Conservation (phyloP, 2,113 vertebrate genomes). For the Dasyurus viverrinus region DNA sequence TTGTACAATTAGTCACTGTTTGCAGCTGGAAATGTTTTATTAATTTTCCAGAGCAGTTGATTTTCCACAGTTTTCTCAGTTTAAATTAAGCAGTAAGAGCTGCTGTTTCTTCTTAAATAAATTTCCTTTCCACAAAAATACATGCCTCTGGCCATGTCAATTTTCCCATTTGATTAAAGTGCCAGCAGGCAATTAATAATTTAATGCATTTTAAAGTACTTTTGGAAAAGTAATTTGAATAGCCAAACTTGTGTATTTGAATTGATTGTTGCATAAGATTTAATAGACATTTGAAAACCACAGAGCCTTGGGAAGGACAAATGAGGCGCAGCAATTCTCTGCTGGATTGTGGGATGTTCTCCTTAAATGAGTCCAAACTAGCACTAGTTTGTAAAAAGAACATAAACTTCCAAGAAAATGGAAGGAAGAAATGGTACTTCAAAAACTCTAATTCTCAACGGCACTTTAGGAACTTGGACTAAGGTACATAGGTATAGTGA, state of each 20-base stretch:
- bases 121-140: conserved; percentile 91
- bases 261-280: conserved; percentile 88
- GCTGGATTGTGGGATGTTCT: neutral
- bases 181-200: conserved; percentile 93
- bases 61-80: conserved; percentile 91
- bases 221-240: conserved; percentile 91
- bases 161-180: conserved; percentile 92
- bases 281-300: conserved; percentile 83
- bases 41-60: conserved; percentile 91
- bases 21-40: conserved; percentile 93
- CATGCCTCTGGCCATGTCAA: conserved; percentile 90
- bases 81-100: conserved; percentile 92
- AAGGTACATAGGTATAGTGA: neutral
- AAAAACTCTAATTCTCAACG: neutral
- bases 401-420: neutral
- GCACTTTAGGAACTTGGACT: neutral
- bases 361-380: conserved; percentile 8
- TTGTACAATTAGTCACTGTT: conserved; percentile 94
- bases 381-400: neutral
- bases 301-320: conserved; percentile 84
- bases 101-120: conserved; percentile 90
- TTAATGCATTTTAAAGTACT: conserved; percentile 94
- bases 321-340: conserved; percentile 67
- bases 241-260: conserved; percentile 88
- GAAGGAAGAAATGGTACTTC: conserved; percentile 7